These are phyloP conservation scores for Anguilla anguilla DNA, from an alignment of 2,797 vertebrate genomes.

Conservation along the genomic window DNA sequence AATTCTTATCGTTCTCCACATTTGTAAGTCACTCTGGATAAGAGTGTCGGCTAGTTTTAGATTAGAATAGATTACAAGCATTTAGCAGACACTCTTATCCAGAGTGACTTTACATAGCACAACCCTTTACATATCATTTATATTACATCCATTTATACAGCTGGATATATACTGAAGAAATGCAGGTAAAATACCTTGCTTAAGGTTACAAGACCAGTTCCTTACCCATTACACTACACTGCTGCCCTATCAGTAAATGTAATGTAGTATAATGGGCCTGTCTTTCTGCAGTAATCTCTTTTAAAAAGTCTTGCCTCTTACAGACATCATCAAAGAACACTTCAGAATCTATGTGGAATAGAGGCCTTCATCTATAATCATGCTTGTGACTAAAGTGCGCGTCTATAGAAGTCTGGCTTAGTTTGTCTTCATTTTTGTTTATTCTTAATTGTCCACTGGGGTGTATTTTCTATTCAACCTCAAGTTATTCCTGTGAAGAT, in stretches of 20 bases:
- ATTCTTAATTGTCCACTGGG: constrained; percentile 15
- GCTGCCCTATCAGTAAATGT: background rate
- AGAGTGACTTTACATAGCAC: no score
- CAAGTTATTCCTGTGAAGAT: background rate
- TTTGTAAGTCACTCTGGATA: no score
- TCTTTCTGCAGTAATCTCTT: background rate
- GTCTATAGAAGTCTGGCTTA: background rate
- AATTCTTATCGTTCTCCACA: no score
- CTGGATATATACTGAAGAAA: no score
- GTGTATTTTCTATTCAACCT: constrained; percentile 16
- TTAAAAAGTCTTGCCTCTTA: background rate
- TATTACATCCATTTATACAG: no score
- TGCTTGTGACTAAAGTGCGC: background rate
- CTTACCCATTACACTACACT: no score
- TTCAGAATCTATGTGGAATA: background rate
- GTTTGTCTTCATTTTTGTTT: background rate
- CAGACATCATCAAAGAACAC: background rate
- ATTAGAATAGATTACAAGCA: no score
- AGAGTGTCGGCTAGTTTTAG: no score
- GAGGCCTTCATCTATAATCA: background rate
- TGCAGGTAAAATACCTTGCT: no score
- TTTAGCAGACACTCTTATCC: no score
- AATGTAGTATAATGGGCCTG: background rate
- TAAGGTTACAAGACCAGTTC: no score
- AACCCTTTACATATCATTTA: no score